Conservation (phyloP, 2,888 invertebrate genomes). For the Gastrophysa polygoni region DNA sequence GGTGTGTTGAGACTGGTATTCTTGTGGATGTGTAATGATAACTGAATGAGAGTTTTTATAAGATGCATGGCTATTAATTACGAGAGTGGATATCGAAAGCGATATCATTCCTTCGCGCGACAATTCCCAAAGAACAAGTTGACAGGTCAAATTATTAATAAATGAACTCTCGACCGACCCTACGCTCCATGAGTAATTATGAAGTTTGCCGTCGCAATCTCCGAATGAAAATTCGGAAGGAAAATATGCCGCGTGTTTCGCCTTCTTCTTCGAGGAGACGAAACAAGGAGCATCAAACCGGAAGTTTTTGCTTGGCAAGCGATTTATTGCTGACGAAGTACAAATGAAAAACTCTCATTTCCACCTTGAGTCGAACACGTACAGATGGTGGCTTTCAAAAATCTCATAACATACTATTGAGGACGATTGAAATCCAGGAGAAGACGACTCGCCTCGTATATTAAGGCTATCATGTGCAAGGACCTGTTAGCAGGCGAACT, state of each 20-base stretch:
- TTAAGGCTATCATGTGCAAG: too few relatives aligned
- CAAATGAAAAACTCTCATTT: slow-evolving; percentile 14
- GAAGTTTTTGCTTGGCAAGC: neutral
- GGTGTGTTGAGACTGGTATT: too few relatives aligned
- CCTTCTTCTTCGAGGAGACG: neutral
- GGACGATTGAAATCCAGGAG: too few relatives aligned
- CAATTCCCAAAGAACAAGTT: neutral
- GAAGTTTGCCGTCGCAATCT: neutral
- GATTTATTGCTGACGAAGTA: slow-evolving; percentile 12
- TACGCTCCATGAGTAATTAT: neutral
- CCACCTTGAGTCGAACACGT: slow-evolving; percentile 10
- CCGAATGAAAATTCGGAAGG: neutral
- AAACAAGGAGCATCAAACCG: slow-evolving; percentile 10
- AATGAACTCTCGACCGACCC: neutral
- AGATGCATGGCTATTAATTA: slow-evolving; percentile 15
- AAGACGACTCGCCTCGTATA: too few relatives aligned
- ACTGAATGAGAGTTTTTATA: too few relatives aligned
- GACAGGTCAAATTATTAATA: neutral
- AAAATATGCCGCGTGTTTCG: neutral
- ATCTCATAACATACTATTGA: too few relatives aligned
- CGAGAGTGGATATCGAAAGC: too few relatives aligned
- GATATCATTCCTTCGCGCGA: neutral
- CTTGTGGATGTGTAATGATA: too few relatives aligned
- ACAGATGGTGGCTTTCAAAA: too few relatives aligned
- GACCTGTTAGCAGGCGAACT: too few relatives aligned